These are phyloP conservation scores for Origma solitaria DNA, from an alignment of 2,113 vertebrate species.

Conservation along the genomic window DNA sequence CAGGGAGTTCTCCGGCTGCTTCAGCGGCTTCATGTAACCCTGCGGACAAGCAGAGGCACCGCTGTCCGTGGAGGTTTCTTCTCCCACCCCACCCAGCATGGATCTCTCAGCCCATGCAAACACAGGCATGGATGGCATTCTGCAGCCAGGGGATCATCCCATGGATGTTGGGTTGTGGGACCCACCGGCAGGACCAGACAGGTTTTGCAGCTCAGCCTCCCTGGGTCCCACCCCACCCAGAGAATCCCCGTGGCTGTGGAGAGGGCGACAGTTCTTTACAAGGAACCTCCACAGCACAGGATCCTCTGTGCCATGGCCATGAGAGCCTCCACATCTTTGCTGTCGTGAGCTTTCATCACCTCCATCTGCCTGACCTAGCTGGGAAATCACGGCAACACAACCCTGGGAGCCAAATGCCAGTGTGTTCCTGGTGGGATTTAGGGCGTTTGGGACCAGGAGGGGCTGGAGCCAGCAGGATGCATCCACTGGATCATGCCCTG, in stretches of 20 bases:
- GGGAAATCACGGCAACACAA: fast-evolving
- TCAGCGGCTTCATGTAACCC: constrained; percentile 97
- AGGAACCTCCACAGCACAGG: background rate
- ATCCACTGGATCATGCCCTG: background rate
- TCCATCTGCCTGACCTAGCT: background rate
- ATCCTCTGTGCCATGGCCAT: background rate
- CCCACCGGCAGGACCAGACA: background rate
- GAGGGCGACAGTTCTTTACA: background rate
- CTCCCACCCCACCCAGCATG: background rate
- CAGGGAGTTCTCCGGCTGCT: constrained; percentile 87
- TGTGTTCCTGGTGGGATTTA: background rate
- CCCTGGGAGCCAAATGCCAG: fast-evolving
- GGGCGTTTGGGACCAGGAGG: background rate
- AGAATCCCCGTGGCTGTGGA: background rate
- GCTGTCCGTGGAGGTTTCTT: fast-evolving
- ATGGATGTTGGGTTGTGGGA: fast-evolving
- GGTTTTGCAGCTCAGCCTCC: background rate
- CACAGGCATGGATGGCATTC: background rate
- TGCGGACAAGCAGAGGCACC: background rate
- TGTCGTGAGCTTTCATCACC: background rate
- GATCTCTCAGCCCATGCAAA: background rate
- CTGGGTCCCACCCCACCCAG: background rate
- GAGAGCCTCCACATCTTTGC: background rate
- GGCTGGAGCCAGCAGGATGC: background rate
- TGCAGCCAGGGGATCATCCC: background rate